Base-by-base conservation (phyloP, 2,113 vertebrate species). In the Brachyistius frenatus region DNA sequence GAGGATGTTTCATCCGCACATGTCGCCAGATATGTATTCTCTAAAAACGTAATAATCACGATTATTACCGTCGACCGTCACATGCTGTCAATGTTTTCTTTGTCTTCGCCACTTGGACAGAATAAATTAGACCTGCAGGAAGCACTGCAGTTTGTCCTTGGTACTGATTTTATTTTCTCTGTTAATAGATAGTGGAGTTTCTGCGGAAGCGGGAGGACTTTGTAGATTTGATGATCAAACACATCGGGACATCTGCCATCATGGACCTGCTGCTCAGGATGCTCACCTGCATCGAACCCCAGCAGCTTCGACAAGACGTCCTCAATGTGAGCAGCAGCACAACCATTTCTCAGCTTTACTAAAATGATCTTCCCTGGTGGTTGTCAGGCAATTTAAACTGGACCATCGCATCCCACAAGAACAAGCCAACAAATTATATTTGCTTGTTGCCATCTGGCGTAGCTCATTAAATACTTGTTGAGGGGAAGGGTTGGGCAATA, bases 201-300 rank as follows among this genome's bases (percentile, higher is more conserved):
- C 94, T 99, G 79, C 96, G 97, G 92, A 97, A 96, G 94, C 96
- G 95, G 56, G 96, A 96, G 62, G 97, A 99, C 81, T 99, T 99
- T 94, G 98, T 99, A 83, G 96, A 98, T 91, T 93, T 99, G 72
- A 95, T 99, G 91, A 97, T 99, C 88, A 99, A 98, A 93, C 98
- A 99, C 93, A 99, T 99, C 88, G 98, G 98, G 85, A 99, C 98
- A 47, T 99, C 98, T 35, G 98, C 98, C 77, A 98, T 99, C 89
- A 99, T 99, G 98, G 98, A 99, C 83, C 92, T 99, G 86, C 92
- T 99, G 89, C 98, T 99, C 86, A 94, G 98, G 90, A 96, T 99
- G 91, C 95, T 99, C 85, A 99, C 98, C 3, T 99, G 98, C 89
- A 97, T 99, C 62, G 98, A 99, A 91, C 98, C 98, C 66, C 96